Base-by-base conservation (phyloP, 1,140 invertebrate genomes). In the Neodiprion virginianus region DNA sequence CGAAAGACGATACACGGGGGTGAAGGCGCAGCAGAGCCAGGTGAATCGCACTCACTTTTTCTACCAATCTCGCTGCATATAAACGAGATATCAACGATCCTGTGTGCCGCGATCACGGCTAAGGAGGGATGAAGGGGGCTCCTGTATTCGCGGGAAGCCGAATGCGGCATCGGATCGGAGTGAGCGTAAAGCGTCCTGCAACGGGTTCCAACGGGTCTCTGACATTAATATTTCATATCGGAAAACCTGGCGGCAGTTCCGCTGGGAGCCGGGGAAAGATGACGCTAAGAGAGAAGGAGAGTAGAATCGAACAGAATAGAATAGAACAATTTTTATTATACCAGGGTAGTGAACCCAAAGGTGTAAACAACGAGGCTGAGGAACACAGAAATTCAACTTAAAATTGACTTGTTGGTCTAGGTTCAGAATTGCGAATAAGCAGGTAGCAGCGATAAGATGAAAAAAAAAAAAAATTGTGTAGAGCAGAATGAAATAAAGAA, bases 191-290 rank as follows among this genome's bases (percentile, higher is more conserved):
- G 53, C 53, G 53, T 61, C 53, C 53, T 40, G 28, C 28, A 17
- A 61, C 53, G 53, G 28, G 53, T 7, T 61, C n/a, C 53, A 61
- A 61, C 8, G 53, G 53, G 53, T 1, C 11, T 61, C 11, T 8
- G 53, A 61, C n/a, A 61, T 61, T 61, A 61, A 61, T 61, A 61
- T 61, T 61, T 61, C 53, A 61, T 61, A 61, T 61, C 53, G 53
- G 53, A 61, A 61, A 61, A 61, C 53, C 53, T 61, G 53, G 53
- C 28, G 28, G 28, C 53, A 61, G 53, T 17, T 61, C 11, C 53
- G 1, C 5, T 2, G 11, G 11, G 53, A 61, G 11, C 7, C 5
- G 28, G 5, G 2, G 28, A 40, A 40, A 40, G 28, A 40, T 40
- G 2, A 40, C 2, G 28, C 28, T 40, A 40, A 40, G 28, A 40